A percentile compares a stretch with the other conserved stretches of the same genome.
Conservation (phyloP, 2,113 vertebrate genomes). For the Catagonus wagneri region DNA sequence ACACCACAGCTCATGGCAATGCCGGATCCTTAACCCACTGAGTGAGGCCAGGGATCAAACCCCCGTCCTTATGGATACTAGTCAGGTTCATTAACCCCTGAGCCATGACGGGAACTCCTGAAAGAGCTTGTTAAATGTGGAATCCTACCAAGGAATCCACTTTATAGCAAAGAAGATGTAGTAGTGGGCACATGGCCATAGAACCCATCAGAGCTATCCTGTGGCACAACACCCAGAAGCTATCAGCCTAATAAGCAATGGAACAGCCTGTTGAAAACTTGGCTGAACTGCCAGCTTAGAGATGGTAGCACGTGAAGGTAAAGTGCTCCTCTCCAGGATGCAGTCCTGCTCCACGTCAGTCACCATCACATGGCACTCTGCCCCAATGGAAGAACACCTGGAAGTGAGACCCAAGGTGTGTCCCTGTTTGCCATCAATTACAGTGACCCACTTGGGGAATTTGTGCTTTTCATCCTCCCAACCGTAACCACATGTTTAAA, state of each 20-base stretch:
- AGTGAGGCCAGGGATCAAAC: too few species aligned
- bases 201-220: neutral
- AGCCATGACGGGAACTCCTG: too few species aligned
- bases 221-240: neutral
- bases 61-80: too few species aligned
- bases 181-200: neutral
- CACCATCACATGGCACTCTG: neutral
- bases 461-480: constrained; percentile 27
- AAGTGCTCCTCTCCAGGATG: neutral
- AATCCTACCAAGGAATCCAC: neutral
- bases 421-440: neutral
- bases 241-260: neutral
- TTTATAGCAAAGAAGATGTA: neutral
- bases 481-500: neutral
- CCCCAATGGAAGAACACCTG: neutral
- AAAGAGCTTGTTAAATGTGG: constrained; percentile 18
- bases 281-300: neutral
- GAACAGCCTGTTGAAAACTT: neutral
- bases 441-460: neutral
- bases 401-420: neutral
- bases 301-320: neutral
- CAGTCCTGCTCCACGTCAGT: neutral
- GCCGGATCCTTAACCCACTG: too few species aligned
- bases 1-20: too few species aligned
- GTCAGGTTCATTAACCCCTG: too few species aligned